phyloP scores from a whole-genome alignment of 2,113 vertebrate genomes.

The Butastur rufipennis region DNA sequence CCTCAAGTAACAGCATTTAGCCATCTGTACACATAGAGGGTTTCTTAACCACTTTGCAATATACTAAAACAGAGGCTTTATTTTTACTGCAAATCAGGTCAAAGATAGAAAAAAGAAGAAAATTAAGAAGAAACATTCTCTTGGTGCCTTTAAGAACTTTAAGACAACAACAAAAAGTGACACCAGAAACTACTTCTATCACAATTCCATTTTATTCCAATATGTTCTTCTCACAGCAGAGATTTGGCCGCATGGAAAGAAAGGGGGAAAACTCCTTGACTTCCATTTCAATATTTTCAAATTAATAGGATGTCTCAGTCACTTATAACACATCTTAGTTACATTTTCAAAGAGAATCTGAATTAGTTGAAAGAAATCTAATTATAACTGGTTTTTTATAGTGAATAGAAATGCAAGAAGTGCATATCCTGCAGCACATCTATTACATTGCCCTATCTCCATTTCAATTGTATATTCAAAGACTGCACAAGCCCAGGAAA shows the following conservation, averaged over 20 bases:
- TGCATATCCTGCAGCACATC: constrained; percentile 14
- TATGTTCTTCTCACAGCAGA: neutral
- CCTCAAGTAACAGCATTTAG: neutral
- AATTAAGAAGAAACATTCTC: neutral
- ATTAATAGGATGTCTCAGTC: neutral
- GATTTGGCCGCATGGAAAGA: neutral
- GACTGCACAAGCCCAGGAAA: constrained; percentile 3
- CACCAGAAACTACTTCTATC: neutral
- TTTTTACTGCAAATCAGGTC: neutral
- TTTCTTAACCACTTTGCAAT: neutral
- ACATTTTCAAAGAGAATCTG: constrained; percentile 62
- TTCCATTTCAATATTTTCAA: constrained; percentile 30
- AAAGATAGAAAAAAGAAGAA: neutral
- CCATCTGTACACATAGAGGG: neutral
- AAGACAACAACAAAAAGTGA: neutral
- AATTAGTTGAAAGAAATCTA: constrained; percentile 59
- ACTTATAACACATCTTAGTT: constrained; percentile 55
- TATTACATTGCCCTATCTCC: neutral
- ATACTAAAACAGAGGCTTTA: fast-evolving
- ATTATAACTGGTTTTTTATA: constrained; percentile 37
- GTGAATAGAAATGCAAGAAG: constrained; percentile 48
- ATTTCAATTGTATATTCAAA: neutral
- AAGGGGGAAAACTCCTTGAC: neutral
- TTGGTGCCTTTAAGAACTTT: neutral
- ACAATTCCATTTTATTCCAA: neutral